phyloP scores from a whole-genome alignment of 2,888 invertebrate species.

The Strigamia maritima region DNA sequence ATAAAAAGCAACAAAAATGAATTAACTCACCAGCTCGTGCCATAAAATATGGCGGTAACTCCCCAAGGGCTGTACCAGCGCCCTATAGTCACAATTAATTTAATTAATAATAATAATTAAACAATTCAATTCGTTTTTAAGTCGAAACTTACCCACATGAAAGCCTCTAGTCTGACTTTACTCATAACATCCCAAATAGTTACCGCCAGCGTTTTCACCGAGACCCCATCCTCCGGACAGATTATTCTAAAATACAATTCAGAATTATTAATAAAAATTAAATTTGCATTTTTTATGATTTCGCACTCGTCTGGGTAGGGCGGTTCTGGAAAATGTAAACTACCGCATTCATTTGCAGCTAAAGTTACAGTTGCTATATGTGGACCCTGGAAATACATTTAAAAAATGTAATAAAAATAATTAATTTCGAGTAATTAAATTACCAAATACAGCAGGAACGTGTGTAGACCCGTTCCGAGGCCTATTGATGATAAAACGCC shows the following conservation, averaged over 20 bases:
- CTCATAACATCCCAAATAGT: constrained; percentile 66
- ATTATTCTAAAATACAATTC: constrained; percentile 67
- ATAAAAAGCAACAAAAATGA: not conserved
- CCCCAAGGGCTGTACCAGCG: constrained; percentile 90
- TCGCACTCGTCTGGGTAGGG: constrained; percentile 96
- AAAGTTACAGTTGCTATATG: constrained; percentile 97
- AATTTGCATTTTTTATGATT: constrained; percentile 7
- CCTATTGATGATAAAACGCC: constrained; percentile 97
- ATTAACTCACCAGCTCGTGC: constrained; percentile 68
- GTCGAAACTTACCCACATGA: constrained; percentile 74
- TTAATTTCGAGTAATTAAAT: constrained; percentile 44
- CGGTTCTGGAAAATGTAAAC: constrained; percentile 91
- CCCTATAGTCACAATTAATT: constrained; percentile 46
- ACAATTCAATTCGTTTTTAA: not conserved
- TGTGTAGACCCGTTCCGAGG: constrained; percentile 96
- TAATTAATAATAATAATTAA: not conserved
- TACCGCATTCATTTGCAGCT: constrained; percentile 95
- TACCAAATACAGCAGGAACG: constrained; percentile 89
- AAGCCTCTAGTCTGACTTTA: constrained; percentile 81
- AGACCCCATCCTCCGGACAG: constrained; percentile 73
- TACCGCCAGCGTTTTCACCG: constrained; percentile 58
- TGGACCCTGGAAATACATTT: constrained; percentile 65
- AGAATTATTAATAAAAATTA: not conserved
- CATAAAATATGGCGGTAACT: constrained; percentile 99
- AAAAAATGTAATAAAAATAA: constrained; percentile 33